These are phyloP conservation scores for Siniperca chuatsi DNA, from an alignment of 2,113 vertebrate genomes.

Conservation along the genomic window DNA sequence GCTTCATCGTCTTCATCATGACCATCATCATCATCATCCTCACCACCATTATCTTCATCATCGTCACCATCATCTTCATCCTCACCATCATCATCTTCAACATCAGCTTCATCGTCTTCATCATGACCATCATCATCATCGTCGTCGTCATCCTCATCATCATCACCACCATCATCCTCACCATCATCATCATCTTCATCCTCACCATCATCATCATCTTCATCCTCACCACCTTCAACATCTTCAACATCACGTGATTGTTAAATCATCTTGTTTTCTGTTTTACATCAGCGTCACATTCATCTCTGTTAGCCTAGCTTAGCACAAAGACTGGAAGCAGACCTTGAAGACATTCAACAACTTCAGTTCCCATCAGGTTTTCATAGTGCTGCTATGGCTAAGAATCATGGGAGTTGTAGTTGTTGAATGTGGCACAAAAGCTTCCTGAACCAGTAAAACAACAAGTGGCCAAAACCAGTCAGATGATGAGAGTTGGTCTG, in stretches of 20 bases:
- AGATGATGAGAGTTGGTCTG: too few relatives aligned
- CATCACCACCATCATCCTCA: neutral
- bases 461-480: neutral
- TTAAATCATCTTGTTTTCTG: neutral
- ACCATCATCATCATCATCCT: too few relatives aligned
- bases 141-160: neutral
- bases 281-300: too few relatives aligned
- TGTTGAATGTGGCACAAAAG: neutral
- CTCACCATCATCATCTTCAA: neutral
- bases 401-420: neutral
- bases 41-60: too few relatives aligned
- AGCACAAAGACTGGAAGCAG: constrained; percentile 3
- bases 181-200: too few relatives aligned
- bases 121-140: neutral
- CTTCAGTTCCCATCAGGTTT: neutral
- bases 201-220: neutral
- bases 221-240: neutral
- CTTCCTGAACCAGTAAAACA: neutral
- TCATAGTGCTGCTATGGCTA: neutral
- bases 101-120: neutral
- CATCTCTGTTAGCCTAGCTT: neutral
- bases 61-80: neutral
- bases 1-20: too few relatives aligned
- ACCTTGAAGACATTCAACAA: neutral
- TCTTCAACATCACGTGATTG: neutral